These are phyloP conservation scores for Clarias magur DNA, from an alignment of 2,113 vertebrate genomes.

Conservation along the genomic window DNA sequence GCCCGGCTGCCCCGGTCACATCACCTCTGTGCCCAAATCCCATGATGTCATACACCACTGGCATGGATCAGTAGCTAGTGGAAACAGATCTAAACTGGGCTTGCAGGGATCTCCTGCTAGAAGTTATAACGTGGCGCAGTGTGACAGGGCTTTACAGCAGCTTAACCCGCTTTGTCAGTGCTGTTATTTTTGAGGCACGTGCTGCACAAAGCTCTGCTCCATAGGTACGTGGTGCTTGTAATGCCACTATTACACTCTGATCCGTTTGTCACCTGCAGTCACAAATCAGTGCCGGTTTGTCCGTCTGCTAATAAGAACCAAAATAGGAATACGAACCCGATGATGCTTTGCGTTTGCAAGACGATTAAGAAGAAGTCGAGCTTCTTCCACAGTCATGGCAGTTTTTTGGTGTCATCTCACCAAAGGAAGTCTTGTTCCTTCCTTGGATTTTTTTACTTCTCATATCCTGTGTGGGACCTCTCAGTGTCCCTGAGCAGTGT, in stretches of 20 bases:
- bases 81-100: constrained; percentile 50
- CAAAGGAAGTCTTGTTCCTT: not conserved
- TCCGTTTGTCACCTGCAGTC: not conserved
- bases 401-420: not conserved
- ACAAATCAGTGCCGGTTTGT: not conserved
- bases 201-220: constrained; percentile 21
- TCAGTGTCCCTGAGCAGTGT: constrained; percentile 1
- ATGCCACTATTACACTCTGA: not conserved
- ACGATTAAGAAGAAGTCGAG: not conserved
- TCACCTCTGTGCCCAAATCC: constrained; percentile 34
- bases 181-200: constrained; percentile 37
- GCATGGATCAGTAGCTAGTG: constrained; percentile 49
- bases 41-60: constrained; percentile 35
- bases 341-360: not conserved
- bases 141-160: constrained; percentile 46
- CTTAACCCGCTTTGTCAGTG: constrained; percentile 35
- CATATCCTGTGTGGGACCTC: not conserved
- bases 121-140: constrained; percentile 37
- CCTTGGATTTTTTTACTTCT: not conserved
- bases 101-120: constrained; percentile 31
- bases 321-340: not conserved
- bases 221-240: constrained; percentile 10
- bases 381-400: not conserved
- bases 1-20: constrained; percentile 11
- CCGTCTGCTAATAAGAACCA: not conserved